Evolutionary conservation across 1,140 invertebrate genomes (phyloP), one percentile per base, ranked within the genome.

Genomic region (Microvelia longipes): DNA sequence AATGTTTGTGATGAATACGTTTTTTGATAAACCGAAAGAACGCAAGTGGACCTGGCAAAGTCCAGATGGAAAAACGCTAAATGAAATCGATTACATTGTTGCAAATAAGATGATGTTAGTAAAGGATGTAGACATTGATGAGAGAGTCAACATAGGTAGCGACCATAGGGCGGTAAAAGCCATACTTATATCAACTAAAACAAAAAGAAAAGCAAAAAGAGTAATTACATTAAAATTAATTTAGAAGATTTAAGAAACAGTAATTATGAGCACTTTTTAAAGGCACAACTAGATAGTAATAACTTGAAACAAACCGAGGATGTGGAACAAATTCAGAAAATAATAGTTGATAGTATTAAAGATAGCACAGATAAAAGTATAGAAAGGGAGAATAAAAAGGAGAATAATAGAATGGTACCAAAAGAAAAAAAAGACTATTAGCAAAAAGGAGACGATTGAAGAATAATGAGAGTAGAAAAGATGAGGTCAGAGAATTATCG

Each of bases 21-120:
- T 67, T 24, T 67, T 67, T 14, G 28, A 67, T 14, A 67, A 67
- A 5, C 66, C 25, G n/a, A n/a, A n/a, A n/a, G n/a, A n/a, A n/a
- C n/a, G n/a, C n/a, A n/a, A n/a, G n/a, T n/a, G n/a, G n/a, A 67
- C 66, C 2, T 67, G 66, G 66, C 2, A 2, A 2, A 67, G 66
- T 24, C 66, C 66, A 25, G 28, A 67, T 67, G 19, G 29, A 11
- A 28, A 67, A 67, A 15, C 15, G 14, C 25, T 19, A 25, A 67
- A 67, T 29, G 66, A 67, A 29, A 67, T 67, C 15, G 66, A 67
- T 28, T 67, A 11, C 24, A 28, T 28, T 27, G 2, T 67, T 13
- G 5, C 2, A 27, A 25, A 67, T 30, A 67, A 28, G 24, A 67
- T 5, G 66, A 14, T 27, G 28, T 11, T 30, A 67, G 28, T 67